phyloP scores from a whole-genome alignment of 2,113 vertebrate genomes.

The Enhydra lutris region DNA sequence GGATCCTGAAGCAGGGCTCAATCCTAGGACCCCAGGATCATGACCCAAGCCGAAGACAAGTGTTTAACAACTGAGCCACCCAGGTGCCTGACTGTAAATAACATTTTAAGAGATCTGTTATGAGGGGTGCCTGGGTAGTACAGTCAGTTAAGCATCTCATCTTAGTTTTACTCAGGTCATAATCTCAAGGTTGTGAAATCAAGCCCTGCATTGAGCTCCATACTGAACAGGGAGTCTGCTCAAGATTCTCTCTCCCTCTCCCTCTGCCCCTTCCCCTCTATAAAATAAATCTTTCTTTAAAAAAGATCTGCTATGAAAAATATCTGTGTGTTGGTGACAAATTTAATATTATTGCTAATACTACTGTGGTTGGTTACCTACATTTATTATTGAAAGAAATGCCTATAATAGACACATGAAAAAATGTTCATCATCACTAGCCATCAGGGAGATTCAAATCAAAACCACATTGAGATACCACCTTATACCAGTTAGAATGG shows the following conservation, averaged over 20 bases:
- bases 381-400: conserved; percentile 20
- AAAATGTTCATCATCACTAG: too few species aligned
- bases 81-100: neutral
- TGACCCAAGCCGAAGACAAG: too few species aligned
- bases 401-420: neutral
- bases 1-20: too few species aligned
- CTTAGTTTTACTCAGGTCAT: neutral
- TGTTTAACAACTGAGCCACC: too few species aligned
- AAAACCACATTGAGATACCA: too few species aligned
- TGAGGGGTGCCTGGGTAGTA: neutral
- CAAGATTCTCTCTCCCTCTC: neutral
- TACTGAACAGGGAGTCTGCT: neutral
- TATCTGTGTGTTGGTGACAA: neutral
- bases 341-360: neutral
- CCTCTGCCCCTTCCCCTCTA: neutral
- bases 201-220: neutral
- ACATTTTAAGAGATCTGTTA: neutral
- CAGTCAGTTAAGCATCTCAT: neutral
- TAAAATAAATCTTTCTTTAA: neutral
- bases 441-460: too few species aligned
- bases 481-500: too few species aligned
- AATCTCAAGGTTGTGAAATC: neutral
- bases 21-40: too few species aligned
- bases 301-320: neutral
- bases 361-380: neutral